Evolutionary conservation across 2,113 vertebrate genomes (phyloP).

Genomic region (Emberiza fucata): DNA sequence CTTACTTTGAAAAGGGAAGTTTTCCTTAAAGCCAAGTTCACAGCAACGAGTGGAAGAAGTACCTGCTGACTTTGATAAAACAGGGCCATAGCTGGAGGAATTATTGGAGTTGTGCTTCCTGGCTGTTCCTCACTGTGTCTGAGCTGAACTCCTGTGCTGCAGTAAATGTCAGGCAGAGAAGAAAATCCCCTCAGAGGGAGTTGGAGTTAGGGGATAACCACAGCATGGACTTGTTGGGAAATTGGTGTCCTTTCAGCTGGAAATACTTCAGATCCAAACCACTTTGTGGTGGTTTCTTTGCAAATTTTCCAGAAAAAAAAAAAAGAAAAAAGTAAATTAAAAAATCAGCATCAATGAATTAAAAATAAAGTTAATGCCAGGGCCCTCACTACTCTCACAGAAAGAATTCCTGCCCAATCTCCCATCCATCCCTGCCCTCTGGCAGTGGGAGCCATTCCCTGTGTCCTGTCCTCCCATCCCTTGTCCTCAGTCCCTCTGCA

Average conservation of each 20-base stretch:
- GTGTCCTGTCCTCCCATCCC: background rate
- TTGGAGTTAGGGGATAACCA: background rate
- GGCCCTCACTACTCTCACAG: background rate
- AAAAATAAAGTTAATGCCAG: background rate
- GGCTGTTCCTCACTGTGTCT: background rate
- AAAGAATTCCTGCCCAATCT: background rate
- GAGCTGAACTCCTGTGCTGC: background rate
- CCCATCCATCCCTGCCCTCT: background rate
- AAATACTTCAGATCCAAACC: background rate
- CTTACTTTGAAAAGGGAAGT: background rate
- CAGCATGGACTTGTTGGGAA: background rate
- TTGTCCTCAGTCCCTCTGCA: background rate
- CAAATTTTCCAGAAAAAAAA: background rate
- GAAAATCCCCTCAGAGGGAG: background rate
- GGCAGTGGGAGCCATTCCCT: background rate
- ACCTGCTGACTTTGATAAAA: conserved; percentile 11
- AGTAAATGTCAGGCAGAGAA: background rate
- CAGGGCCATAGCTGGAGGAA: background rate
- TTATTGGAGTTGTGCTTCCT: background rate
- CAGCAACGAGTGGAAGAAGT: background rate
- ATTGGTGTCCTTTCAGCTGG: background rate
- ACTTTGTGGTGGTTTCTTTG: background rate
- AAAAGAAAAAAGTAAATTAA: background rate
- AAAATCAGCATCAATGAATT: background rate
- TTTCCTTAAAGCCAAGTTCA: background rate